These are phyloP conservation scores for Saccopteryx leptura DNA, from an alignment of 2,113 vertebrate genomes.

Conservation along the genomic window DNA sequence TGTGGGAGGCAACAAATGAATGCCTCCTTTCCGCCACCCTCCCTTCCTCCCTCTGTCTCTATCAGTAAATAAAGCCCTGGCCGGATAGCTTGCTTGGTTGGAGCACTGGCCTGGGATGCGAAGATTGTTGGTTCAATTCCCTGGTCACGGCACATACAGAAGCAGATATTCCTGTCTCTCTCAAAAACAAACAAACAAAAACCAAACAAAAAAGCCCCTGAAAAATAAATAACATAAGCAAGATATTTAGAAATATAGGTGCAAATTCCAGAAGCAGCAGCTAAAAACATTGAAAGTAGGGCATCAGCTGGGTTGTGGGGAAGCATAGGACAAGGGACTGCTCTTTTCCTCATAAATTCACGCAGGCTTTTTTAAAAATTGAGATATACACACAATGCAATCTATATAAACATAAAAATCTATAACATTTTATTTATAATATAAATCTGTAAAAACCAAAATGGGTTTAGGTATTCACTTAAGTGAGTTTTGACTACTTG, in stretches of 20 bases:
- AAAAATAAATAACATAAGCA: not conserved
- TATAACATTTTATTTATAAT: not conserved
- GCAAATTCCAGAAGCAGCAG: not conserved
- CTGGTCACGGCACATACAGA: too few relatives aligned
- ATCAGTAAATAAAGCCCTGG: too few relatives aligned
- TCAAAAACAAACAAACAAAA: too few relatives aligned
- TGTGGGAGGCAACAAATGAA: too few relatives aligned
- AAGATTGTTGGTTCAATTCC: too few relatives aligned
- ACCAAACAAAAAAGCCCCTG: not conserved
- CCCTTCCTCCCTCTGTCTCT: too few relatives aligned
- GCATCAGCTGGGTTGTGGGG: not conserved
- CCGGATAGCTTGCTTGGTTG: too few relatives aligned
- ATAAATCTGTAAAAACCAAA: not conserved
- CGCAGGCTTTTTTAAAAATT: not conserved
- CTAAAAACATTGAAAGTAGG: not conserved
- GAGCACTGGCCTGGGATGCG: too few relatives aligned
- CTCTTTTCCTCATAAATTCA: constrained; percentile 12
- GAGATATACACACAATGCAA: constrained; percentile 2
- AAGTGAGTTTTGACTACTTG: not conserved
- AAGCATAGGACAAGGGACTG: not conserved
- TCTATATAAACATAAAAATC: not conserved
- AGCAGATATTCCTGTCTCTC: too few relatives aligned
- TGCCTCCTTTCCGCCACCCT: too few relatives aligned
- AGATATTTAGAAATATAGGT: constrained; percentile 28
- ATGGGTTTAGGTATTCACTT: not conserved